Evolutionary conservation across 2,797 vertebrate genomes (phyloP).

Genomic region (Manis javanica): DNA sequence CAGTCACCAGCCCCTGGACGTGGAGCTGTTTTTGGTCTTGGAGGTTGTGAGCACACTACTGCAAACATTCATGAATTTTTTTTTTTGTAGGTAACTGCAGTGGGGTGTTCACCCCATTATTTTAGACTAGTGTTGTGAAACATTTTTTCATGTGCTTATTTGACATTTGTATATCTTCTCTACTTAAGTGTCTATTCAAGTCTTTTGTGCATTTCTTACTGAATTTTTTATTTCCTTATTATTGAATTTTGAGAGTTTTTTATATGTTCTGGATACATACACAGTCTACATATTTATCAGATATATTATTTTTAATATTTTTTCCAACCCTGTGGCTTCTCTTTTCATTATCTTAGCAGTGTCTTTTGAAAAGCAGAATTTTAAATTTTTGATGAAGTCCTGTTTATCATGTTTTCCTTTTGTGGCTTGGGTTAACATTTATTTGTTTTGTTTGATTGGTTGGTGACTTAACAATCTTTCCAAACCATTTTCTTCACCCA

Average conservation of each 20-base stretch:
- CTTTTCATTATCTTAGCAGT: not conserved
- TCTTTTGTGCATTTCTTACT: not conserved
- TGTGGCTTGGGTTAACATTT: not conserved
- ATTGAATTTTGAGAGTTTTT: not conserved
- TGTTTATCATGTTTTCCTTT: not conserved
- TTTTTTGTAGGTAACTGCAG: not conserved
- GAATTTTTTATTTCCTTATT: not conserved
- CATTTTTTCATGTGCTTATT: not conserved
- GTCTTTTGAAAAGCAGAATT: not conserved
- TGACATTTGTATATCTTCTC: not conserved
- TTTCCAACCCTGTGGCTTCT: not conserved
- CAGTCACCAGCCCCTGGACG: not conserved
- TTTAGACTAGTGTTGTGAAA: not conserved
- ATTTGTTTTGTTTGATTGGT: conserved; percentile 20
- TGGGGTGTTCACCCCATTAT: not conserved
- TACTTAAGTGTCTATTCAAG: not conserved
- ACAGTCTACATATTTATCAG: not conserved
- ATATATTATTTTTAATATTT: not conserved
- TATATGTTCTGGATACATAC: not conserved
- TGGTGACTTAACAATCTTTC: not conserved
- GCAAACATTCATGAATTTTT: not conserved
- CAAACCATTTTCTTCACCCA: conserved; percentile 6
- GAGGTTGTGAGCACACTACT: not conserved
- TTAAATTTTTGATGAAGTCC: not conserved
- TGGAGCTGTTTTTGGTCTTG: not conserved